Percentiles rank a stretch among this genome's conserved stretches.
These are phyloP conservation scores for Theonella swinhoei DNA, from an alignment of 37 sponge, comb jelly and placozoan species.

Conservation along the genomic window DNA sequence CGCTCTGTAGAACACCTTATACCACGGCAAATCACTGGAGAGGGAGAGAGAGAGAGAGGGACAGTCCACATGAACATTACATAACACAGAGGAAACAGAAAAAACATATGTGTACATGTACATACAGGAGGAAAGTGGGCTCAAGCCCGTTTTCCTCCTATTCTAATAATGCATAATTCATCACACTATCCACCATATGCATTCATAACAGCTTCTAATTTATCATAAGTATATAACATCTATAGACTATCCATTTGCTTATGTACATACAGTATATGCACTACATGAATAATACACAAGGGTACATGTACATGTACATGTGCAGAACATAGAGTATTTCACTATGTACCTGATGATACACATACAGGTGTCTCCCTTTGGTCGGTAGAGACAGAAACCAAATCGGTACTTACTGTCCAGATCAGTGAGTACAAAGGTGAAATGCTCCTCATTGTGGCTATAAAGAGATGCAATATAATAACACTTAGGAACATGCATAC, in stretches of 20 bases:
- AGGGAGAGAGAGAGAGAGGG: background rate
- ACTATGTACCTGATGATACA: conserved; percentile 59
- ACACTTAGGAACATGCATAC: background rate
- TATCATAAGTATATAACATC: background rate
- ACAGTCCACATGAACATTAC: background rate
- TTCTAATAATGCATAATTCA: too few species aligned
- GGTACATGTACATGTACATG: conserved; percentile 26
- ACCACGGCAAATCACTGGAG: conserved; percentile 79
- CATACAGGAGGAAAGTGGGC: background rate
- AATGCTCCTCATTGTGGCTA: conserved; percentile 69
- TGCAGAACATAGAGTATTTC: background rate
- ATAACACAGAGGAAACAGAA: background rate
- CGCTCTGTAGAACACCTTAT: conserved; percentile 69
- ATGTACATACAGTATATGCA: background rate
- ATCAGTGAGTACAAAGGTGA: conserved; percentile 83
- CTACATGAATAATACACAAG: background rate
- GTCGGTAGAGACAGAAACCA: conserved; percentile 77
- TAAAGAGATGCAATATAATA: too few species aligned
- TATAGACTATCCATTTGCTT: conserved; percentile 16
- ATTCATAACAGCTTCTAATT: too few species aligned
- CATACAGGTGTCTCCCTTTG: conserved; percentile 38
- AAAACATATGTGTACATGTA: background rate
- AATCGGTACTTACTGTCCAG: conserved; percentile 76
- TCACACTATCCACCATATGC: too few species aligned
- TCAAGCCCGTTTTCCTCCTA: background rate